Percentiles rank a stretch among this genome's conserved stretches.
Evolutionary conservation across 2,797 vertebrate species (phyloP).

Genomic region (Rhabdomys pumilio): DNA sequence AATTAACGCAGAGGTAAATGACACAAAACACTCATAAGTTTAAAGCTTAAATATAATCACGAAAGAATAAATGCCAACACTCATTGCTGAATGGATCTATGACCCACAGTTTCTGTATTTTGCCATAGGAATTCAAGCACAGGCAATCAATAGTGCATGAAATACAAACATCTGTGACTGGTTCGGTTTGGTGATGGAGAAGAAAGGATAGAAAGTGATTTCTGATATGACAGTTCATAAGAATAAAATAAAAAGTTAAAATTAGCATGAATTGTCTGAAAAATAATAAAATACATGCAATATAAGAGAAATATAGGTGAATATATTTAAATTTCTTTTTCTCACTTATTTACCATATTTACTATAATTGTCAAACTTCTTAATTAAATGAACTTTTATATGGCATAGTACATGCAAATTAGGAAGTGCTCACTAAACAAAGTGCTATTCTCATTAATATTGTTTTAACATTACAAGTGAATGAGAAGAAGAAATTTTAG

Average conservation of each 20-base stretch:
- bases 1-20: neutral
- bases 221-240: neutral
- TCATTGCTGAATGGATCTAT: neutral
- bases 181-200: neutral
- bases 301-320: neutral
- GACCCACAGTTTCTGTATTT: neutral
- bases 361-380: neutral
- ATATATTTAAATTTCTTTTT: neutral
- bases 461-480: neutral
- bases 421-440: neutral
- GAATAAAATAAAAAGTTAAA: neutral
- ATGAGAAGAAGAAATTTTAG: neutral
- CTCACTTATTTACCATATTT: neutral
- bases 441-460: neutral
- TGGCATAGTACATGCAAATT: neutral
- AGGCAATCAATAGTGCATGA: neutral
- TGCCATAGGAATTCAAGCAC: neutral
- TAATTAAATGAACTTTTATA: neutral
- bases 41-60: neutral
- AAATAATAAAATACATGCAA: neutral
- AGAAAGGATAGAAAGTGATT: neutral
- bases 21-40: neutral
- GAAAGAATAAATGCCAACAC: neutral
- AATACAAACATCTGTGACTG: neutral
- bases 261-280: neutral